Base-by-base conservation (phyloP, 2,797 vertebrate genomes). In the Leptatherina wallacei region DNA sequence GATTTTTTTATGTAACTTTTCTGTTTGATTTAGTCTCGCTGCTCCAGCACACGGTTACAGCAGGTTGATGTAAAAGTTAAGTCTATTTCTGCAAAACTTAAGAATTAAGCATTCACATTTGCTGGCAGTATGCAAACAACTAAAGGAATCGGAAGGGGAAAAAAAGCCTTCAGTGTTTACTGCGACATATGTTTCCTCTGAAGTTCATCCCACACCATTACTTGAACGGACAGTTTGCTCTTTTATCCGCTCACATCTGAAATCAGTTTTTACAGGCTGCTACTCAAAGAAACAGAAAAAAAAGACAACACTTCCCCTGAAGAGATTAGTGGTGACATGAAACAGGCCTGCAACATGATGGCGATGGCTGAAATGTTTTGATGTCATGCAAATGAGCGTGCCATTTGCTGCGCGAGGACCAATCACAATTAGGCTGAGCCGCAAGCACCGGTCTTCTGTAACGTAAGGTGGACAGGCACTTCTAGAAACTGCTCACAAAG, bases 211-310 rank as follows among this genome's bases (percentile, higher is more conserved):
- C 68, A 72, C 65, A 70, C 54, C 67, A 68, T 62, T 2, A 33
- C 60, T 74, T 54, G 33, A 72, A 69, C 0, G 32, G 73, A 79
- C 71, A 61, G 73, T 77, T 81, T 78, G 72, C 27, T 70, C 71
- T 88, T 83, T 84, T 66, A 81, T 85, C 77, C 70, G 59, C 49
- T 70, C 66, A 71, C 59, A 61, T 56, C 24, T 71, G 33, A 69
- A 73, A 79, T 67, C 61, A 44, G 24, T 64, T 80, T 81, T 77
- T n/a, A 68, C 55, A 72, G 71, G 61, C 61, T 59, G 72, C 75
- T 55, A 68, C 61, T 81, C 60, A 70, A 16, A 68, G 61, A 77
- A 38, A 69, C 33, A 60, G 22, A 22, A 58, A 57, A 64, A 75
- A 54, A 77, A 1, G 10, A 73, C 51, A 61, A 42, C 49, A n/a